Evolutionary conservation across 2,113 vertebrate genomes (phyloP), one percentile per base, ranked within the genome.

Genomic region (Phyllostomus discolor): DNA sequence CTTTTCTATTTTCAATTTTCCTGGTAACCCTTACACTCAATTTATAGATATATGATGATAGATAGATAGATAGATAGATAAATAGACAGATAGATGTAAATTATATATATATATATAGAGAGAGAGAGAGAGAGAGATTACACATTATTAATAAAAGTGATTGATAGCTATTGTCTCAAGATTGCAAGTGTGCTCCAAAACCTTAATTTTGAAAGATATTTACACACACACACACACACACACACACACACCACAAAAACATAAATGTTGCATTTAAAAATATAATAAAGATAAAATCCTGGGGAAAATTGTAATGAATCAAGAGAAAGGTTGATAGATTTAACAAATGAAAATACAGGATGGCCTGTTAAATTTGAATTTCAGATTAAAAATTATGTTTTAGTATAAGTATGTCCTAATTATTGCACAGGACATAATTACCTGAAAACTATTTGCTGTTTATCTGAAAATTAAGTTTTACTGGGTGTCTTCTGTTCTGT

Each of bases 401-500:
- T 83, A 85, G 66, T 78, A 22, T 54, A 81, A 43, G 31, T 70
- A 48, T 78, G 41, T 82, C 38, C 5, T 76, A 95, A 79, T 87
- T 70, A 83, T 64, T 89, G 7, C n/a, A 91, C 19, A 69, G 19
- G 16, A 69, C 3, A 50, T 84, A 91, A 6, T 95, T 96, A 73
- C 48, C 35, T 64, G 75, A 89, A 93, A 15, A 79, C 5, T 69
- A 54, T 62, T 82, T 38, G 6, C 31, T 69, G 4, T 28, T 89
- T 80, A 89, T 20, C 26, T 94, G 12, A 91, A 91, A 86, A 94
- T 89, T 93, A 70, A 75, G 54, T 88, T 92, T 95, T 76, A 52
- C 5, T 50, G 10, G 12, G 3, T 14, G 5, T 76, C 10, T n/a
- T 91, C 7, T 33, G 41, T 54, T 91, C 59, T 84, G 35, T 38